Evolutionary conservation across 2,888 invertebrate species (phyloP).

Genomic region (Eilema griseolum): DNA sequence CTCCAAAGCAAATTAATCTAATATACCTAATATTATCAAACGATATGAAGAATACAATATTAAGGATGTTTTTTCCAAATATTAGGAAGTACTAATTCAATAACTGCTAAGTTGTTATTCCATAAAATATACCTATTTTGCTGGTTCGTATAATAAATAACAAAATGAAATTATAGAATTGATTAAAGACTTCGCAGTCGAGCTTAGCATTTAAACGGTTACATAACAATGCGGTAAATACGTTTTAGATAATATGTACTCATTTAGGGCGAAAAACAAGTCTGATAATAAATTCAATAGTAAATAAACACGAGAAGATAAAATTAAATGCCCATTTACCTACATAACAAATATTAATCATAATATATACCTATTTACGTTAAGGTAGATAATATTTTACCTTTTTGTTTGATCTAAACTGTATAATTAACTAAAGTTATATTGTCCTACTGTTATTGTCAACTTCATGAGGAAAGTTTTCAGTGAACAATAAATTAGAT

Average conservation of each 20-base stretch:
- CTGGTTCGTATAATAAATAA: background rate
- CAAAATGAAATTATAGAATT: background rate
- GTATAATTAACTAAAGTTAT: constrained; percentile 7
- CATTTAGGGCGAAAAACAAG: constrained; percentile 13
- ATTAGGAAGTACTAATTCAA: background rate
- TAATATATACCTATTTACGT: constrained; percentile 19
- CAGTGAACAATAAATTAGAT: background rate
- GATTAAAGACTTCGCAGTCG: background rate
- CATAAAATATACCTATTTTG: background rate
- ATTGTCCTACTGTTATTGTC: background rate
- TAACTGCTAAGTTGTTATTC: background rate
- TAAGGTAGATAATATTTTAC: background rate
- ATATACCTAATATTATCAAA: constrained; percentile 1
- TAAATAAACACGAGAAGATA: constrained; percentile 7
- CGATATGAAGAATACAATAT: background rate
- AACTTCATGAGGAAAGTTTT: constrained; percentile 5
- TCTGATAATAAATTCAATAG: constrained; percentile 8
- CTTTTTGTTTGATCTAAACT: background rate
- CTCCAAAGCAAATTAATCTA: background rate
- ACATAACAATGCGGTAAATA: constrained; percentile 37
- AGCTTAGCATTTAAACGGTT: constrained; percentile 10
- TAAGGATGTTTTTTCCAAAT: background rate
- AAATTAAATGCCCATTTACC: constrained; percentile 14
- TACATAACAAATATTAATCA: constrained; percentile 7
- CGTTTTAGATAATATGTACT: constrained; percentile 32